Evolutionary conservation across 1,140 invertebrate genomes (phyloP), one percentile per base, ranked within the genome.

Genomic region (Rhagoletis pomonella): DNA sequence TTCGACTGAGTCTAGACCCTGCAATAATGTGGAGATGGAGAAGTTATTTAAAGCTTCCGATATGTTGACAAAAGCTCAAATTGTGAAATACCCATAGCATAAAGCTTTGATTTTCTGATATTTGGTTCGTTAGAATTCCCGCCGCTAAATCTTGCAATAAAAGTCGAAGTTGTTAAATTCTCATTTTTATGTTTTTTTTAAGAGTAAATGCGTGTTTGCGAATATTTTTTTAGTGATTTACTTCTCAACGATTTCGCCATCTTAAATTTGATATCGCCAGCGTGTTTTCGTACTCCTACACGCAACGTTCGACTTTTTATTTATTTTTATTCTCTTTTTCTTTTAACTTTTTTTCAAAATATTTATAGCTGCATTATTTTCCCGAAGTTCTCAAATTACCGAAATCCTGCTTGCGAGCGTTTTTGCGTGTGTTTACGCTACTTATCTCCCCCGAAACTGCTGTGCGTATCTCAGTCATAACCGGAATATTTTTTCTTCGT

Each of bases 351-450:
- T n/a, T 81, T 81, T 81, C 73, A 81, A 14, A 81, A 81, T 17
- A 81, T 81, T 81, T 81, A 55, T 81, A 29, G 73, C 73, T 55
- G n/a, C 73, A 50, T 81, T 17, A 55, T 81, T 81, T 81, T 58
- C 73, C 73, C 73, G 73, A 2, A 42, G 50, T 81, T 47, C 73
- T 81, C 73, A 81, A 81, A 81, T 81, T 81, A 81, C 73, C 47
- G 29, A 81, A 14, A 62, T 4, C 12, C n/a, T 81, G 47, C 73
- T n/a, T 67, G 64, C 29, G 64, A 67, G 64, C 39, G 39, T 67
- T 67, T 81, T 10, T 55, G n/a, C 50, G 47, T 50, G 73, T 19
- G 73, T 42, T 81, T 81, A 55, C n/a, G n/a, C 19, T 6, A 81
- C 73, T 55, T 50, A 29, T 6, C 73, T 47, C 17, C 47, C 73